phyloP scores from a whole-genome alignment of 2,888 invertebrate species.

The Tholera decimalis region DNA sequence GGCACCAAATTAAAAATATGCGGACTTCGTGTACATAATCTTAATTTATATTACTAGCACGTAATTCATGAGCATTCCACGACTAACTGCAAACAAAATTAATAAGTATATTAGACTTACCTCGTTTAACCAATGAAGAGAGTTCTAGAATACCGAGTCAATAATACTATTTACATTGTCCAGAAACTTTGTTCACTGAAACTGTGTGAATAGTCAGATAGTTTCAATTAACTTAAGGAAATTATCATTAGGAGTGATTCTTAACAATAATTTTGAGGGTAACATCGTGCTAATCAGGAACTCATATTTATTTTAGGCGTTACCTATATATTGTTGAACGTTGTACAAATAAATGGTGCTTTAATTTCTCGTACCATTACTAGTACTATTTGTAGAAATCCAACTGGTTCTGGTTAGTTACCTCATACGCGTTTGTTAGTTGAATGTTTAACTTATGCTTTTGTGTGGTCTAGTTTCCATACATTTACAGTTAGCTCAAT shows the following conservation, averaged over 20 bases:
- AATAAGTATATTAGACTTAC: slow-evolving; percentile 22
- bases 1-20: slow-evolving; percentile 15
- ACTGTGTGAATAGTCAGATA: no score
- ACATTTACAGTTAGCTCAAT: not conserved
- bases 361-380: not conserved
- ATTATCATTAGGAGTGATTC: not conserved
- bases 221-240: no score
- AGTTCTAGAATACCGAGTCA: not conserved
- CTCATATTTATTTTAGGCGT: not conserved
- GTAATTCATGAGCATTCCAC: slow-evolving; percentile 22
- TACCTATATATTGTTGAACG: not conserved
- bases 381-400: slow-evolving; percentile 23
- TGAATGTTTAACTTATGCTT: not conserved
- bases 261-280: no score
- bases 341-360: not conserved
- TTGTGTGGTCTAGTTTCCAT: not conserved
- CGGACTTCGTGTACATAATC: slow-evolving; percentile 29
- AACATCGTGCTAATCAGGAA: not conserved
- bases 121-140: not conserved
- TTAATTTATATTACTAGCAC: slow-evolving; percentile 28
- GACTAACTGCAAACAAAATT: slow-evolving; percentile 29
- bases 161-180: no score
- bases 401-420: not conserved
- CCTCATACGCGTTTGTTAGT: not conserved
- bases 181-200: no score